These are phyloP conservation scores for Euschistus heros DNA, from an alignment of 1,140 invertebrate species.

Conservation along the genomic window DNA sequence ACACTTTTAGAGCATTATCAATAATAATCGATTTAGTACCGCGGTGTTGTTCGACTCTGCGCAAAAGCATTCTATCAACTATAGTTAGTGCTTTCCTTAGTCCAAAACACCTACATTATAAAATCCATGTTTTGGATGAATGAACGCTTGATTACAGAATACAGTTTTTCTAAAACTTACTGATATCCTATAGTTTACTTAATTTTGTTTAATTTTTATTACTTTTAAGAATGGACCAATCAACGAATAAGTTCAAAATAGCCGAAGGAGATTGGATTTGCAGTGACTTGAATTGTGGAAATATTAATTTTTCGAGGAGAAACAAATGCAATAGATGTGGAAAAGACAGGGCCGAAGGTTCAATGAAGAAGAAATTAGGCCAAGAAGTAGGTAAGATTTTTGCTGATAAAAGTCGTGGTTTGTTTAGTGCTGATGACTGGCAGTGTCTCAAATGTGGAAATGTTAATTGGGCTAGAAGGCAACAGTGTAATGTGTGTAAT, in stretches of 20 bases:
- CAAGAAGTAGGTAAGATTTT: conserved; percentile 96
- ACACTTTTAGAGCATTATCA: too few species aligned
- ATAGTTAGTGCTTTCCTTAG: too few species aligned
- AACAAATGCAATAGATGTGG: conserved; percentile 85
- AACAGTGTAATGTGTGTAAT: conserved; percentile 98
- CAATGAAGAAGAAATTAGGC: conserved; percentile 79
- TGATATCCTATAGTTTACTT: too few species aligned
- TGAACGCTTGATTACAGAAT: too few species aligned
- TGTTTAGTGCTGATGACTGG: conserved; percentile 99
- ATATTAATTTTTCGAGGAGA: conserved; percentile 88
- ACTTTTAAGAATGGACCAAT: conserved; percentile 1
- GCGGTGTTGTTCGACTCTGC: too few species aligned
- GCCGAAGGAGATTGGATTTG: conserved; percentile 46
- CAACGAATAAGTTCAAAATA: conserved; percentile 27
- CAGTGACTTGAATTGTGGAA: conserved; percentile 51
- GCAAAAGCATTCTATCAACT: too few species aligned
- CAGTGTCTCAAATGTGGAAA: conserved; percentile 98
- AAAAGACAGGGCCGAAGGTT: conserved; percentile 38
- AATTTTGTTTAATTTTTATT: too few species aligned
- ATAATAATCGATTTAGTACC: too few species aligned
- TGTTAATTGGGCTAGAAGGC: conserved; percentile 96
- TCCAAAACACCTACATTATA: too few species aligned
- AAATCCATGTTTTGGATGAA: too few species aligned
- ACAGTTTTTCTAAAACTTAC: too few species aligned
- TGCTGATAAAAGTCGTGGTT: conserved; percentile 93